Evolutionary conservation across 2,113 vertebrate species (phyloP).

Genomic region (Todiramphus saurophagus): DNA sequence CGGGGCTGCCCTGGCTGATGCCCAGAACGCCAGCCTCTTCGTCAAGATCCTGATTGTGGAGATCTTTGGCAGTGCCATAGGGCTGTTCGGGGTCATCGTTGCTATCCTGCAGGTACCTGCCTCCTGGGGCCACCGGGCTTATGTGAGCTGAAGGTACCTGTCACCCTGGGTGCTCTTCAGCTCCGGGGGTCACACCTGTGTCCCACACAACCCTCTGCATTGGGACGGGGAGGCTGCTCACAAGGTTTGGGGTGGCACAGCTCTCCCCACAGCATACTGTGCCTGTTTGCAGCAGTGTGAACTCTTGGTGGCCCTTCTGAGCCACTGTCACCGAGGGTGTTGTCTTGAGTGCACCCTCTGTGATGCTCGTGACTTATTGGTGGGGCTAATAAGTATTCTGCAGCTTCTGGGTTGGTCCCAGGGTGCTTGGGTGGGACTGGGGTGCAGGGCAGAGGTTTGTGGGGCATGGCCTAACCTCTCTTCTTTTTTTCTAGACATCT

Average conservation of each 20-base stretch:
- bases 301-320: neutral
- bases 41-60: slow-evolving; percentile 99
- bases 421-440: neutral
- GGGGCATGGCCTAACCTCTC: neutral
- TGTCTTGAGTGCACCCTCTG: neutral
- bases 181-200: neutral
- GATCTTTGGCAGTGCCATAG: slow-evolving; percentile 98
- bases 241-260: neutral
- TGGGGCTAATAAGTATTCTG: neutral
- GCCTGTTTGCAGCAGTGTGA: neutral
- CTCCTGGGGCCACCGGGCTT: neutral
- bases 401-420: neutral
- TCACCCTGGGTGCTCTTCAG: neutral
- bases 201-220: neutral
- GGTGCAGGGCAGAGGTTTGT: neutral
- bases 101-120: slow-evolving; percentile 93
- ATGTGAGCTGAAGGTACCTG: neutral
- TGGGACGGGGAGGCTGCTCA: neutral
- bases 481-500: slow-evolving; percentile 84
- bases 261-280: neutral
- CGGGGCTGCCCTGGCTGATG: slow-evolving; percentile 94
- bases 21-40: slow-evolving; percentile 95
- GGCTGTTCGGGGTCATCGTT: slow-evolving; percentile 96
- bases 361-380: rapidly evolving
- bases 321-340: rapidly evolving